Evolutionary conservation across 2,113 vertebrate genomes (phyloP), one percentile per base, ranked within the genome.

Genomic region (Peromyscus leucopus): DNA sequence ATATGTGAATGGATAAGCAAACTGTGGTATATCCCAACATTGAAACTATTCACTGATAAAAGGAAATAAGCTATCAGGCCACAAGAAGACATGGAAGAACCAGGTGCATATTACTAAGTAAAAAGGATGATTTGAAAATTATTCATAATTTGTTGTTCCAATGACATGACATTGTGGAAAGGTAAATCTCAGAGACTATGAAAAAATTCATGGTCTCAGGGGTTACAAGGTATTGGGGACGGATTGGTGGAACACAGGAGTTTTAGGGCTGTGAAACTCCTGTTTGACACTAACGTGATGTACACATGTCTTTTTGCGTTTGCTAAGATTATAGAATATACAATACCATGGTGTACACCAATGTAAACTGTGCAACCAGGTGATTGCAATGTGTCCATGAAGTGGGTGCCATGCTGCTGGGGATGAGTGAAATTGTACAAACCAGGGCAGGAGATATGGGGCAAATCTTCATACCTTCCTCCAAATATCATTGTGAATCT

Each of bases 351-450:
- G 22, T 39, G 36, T 91, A 24, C 5, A 11, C 46, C 48, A n/a
- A 51, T n/a, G 9, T 48, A 26, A 39, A 84, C 17, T 26, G 0
- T 82, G 48, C 31, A 51, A 28, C 82, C 16, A 36, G 11, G 5
- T 89, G 16, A 78, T 51, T n/a, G 28, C 28, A 51, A 10, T 74
- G 16, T 31, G 19, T 19, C 24, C 26, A 3, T 24, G 3, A 36
- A 74, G n/a, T n/a, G 28, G 19, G 15, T 26, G 1, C 6, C 7
- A 48, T 22, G 63, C 24, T 91, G 24, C 31, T 13, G 17, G 51
- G 4, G 7, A 10, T 61, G 21, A 8, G 2, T 19, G 33, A 82
- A 42, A 10, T 12, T 76, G 5, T 39, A 1, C 1, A 2, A 8
- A 15, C 4, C 4, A 5, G 17, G 3, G 15, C 5, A 69, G 46